Conservation (phyloP, 2,113 vertebrate genomes). For the Mobula birostris region DNA sequence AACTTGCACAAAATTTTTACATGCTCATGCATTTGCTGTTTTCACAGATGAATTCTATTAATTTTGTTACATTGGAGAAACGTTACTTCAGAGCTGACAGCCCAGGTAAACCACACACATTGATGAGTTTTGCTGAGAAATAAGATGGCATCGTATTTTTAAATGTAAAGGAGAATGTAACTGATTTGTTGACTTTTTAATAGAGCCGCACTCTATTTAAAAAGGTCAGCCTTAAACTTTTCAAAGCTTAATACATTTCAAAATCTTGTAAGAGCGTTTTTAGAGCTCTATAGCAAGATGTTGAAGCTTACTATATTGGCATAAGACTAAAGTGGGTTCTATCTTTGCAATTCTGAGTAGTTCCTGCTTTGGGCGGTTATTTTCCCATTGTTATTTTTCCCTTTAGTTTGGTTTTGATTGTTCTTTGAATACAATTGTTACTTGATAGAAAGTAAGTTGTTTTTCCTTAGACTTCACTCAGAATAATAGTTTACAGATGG, state of each 20-base stretch:
- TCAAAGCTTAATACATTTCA: background rate
- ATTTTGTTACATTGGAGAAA: background rate
- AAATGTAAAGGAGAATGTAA: background rate
- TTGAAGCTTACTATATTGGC: background rate
- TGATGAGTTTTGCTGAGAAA: background rate
- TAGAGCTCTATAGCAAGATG: background rate
- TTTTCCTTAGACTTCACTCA: background rate
- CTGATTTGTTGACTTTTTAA: background rate
- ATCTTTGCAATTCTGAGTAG: background rate
- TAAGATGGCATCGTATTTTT: background rate
- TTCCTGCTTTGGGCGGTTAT: background rate
- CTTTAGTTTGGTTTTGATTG: background rate
- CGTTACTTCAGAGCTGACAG: background rate
- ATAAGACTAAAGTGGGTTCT: background rate
- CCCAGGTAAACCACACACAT: background rate
- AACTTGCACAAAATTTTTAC: background rate
- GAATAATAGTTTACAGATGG: background rate
- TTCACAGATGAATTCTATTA: constrained; percentile 28
- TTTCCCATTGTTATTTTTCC: background rate
- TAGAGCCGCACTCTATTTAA: background rate
- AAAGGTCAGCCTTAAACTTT: background rate
- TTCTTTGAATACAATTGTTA: background rate
- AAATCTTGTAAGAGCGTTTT: background rate
- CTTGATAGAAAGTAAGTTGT: background rate
- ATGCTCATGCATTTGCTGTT: constrained; percentile 4